These are phyloP conservation scores for Epirrita christyi DNA, from an alignment of 2,888 invertebrate species.

Conservation along the genomic window DNA sequence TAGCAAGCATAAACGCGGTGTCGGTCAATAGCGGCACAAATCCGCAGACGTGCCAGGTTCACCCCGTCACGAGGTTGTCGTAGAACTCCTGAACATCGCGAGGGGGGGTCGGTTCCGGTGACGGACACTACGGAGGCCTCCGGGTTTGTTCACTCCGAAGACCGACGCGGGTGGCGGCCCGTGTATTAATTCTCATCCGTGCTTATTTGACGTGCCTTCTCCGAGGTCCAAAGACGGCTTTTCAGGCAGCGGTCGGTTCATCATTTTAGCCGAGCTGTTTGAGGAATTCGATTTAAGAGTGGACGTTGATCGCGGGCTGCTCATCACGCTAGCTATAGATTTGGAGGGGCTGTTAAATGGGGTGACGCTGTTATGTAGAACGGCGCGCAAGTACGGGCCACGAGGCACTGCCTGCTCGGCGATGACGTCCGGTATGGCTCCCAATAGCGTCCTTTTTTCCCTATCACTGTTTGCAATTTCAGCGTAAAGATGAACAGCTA, in stretches of 20 bases:
- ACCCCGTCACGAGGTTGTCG: constrained; percentile 46
- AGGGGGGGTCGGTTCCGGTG: constrained; percentile 23
- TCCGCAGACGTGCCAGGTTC: constrained; percentile 12
- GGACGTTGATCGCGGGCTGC: constrained; percentile 52
- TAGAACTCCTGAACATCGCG: constrained; percentile 41
- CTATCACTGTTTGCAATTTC: constrained; percentile 83
- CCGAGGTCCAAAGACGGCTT: constrained; percentile 80
- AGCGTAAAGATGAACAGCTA: constrained; percentile 86
- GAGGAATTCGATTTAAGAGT: constrained; percentile 65
- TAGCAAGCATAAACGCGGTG: constrained; percentile 53
- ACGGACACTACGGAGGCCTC: constrained; percentile 21
- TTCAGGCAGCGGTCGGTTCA: constrained; percentile 88
- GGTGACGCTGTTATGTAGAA: constrained; percentile 70
- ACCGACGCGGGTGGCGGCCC: constrained; percentile 34
- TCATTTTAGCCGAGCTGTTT: constrained; percentile 84
- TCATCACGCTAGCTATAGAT: constrained; percentile 46
- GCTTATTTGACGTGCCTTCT: constrained; percentile 70
- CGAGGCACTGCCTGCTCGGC: constrained; percentile 72
- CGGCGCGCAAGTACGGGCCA: constrained; percentile 86
- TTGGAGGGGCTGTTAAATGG: constrained; percentile 47
- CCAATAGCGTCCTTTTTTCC: constrained; percentile 60
- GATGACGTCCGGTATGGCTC: constrained; percentile 75
- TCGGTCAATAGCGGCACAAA: constrained; percentile 19
- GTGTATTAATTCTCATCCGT: constrained; percentile 51
- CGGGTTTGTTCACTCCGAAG: constrained; percentile 22